Conservation (phyloP, 2,113 vertebrate genomes). For the Myiozetetes cayanensis region DNA sequence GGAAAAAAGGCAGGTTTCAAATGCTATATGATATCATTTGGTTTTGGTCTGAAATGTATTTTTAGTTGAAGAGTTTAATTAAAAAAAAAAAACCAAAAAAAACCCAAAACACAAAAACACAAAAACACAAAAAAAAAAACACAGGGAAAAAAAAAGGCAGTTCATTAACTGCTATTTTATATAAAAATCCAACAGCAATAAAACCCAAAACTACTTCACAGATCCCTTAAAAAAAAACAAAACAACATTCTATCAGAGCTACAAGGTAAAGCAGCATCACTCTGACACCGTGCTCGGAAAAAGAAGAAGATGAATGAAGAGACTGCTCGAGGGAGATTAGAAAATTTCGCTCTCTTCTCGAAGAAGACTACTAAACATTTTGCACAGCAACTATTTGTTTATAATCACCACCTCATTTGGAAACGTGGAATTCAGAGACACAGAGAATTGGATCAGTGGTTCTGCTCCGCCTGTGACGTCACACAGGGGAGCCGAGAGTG, state of each 20-base stretch:
- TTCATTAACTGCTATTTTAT: conserved; percentile 65
- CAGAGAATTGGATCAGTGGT: neutral
- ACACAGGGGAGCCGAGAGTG: conserved; percentile 66
- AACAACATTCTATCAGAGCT: conserved; percentile 57
- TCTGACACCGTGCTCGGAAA: conserved; percentile 76
- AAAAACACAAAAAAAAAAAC: conserved; percentile 58
- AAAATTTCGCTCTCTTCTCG: conserved; percentile 82
- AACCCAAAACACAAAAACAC: no score
- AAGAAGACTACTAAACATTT: conserved; percentile 84
- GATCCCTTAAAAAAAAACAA: conserved; percentile 47
- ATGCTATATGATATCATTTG: conserved; percentile 57
- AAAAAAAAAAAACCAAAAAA: neutral
- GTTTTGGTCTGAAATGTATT: conserved; percentile 69
- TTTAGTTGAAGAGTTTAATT: conserved; percentile 16
- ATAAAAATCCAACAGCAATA: conserved; percentile 67
- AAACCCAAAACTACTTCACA: conserved; percentile 55
- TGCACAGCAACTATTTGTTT: conserved; percentile 80
- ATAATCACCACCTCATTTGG: conserved; percentile 74
- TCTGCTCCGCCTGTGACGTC: neutral
- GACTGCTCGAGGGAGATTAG: conserved; percentile 75
- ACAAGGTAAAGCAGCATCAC: conserved; percentile 75
- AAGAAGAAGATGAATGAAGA: conserved; percentile 72
- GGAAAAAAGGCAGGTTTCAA: conserved; percentile 52
- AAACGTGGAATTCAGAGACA: conserved; percentile 65
- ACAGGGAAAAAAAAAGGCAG: conserved; percentile 16